Base-by-base conservation (phyloP, 2,797 vertebrate genomes). In the Spea hammondii region DNA sequence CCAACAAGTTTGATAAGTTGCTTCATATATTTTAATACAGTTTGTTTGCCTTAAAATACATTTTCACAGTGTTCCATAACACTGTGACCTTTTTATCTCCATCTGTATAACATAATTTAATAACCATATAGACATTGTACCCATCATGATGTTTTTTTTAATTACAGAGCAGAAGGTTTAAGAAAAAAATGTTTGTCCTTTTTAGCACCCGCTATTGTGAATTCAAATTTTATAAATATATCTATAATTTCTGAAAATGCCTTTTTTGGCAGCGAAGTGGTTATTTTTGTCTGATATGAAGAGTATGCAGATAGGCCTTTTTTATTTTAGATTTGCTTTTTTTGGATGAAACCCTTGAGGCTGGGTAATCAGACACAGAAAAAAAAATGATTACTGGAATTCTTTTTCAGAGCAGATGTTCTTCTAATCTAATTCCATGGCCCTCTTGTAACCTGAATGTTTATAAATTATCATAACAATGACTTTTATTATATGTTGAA, bases 401-500 rank as follows among this genome's bases (percentile, higher is more conserved):
- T 74, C 67, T 64, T 70, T 48, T 79, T 65, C 49, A 50, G 45
- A 71, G 78, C 72, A 80, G 78, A 80, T 80, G 78, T 75, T 80
- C 66, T 57, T 50, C 65, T 79, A 57, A 79, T 79, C 72, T 74
- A 70, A 68, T 67, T 79, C 66, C 78, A 70, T 79, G 78, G 72
- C 78, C 78, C 67, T 53, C 69, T 70, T 59, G 57, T 80, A 80
- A 80, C 72, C 78, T 80, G 78, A 80, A 75, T 75, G 78, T 80
- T 80, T 75, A 80, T 80, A 75, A 80, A 80, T 80, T 75, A 80
- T 70, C 55, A 57, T 75, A 75, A 75, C 66, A 75, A 51, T 76
- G 72, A 80, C 78, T 80, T 80, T 75, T 75, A 80, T 75, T 80
- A 75, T 70, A 79, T 57, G 72, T 55, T 80, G 14, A 55, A 75